Base-by-base conservation (phyloP, 2,113 vertebrate genomes). In the Pseudolaguvia tuberculata region DNA sequence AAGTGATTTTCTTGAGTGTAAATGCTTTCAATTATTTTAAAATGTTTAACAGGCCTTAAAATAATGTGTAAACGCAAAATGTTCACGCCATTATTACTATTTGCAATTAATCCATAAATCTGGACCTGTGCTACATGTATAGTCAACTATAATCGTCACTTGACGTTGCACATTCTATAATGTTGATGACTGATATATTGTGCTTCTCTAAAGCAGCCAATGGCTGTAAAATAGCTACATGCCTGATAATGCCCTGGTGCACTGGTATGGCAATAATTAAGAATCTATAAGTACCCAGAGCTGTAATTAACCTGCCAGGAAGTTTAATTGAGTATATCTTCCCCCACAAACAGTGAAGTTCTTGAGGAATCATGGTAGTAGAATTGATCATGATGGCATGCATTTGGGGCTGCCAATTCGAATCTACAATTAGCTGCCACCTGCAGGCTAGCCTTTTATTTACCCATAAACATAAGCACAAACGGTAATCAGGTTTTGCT, bases 291-390 rank as follows among this genome's bases (percentile, higher is more conserved):
- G 50, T 66, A 66, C 17, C 23, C 45, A 50, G 45, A 50, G 14
- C 45, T 66, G 42, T 66, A 66, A 50, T 66, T 66, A 66, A 50
- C 21, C 45, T 65, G 42, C n/a, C n/a, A 47, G 35, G 61, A 65
- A 47, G 12, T 0, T 1, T 35, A 5, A 11, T 4, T 20, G 3
- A 23, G 20, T 42, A 11, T 21, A 42, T 62, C 21, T 13, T 62
- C 4, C n/a, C 20, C 61, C 59, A 39, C 31, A 20, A 29, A 61
- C 31, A 62, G 17, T 42, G 39, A 23, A 3, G 10, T 59, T 39
- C 3, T 35, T 9, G 1, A 5, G 58, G 29, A 29, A n/a, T 39
- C 2, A 15, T 15, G 13, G n/a, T 45, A 23, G n/a, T 23, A 45
- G 13, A 21, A 21, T 63, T 63, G 59, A 9, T 5, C 6, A 42